Base-by-base conservation (phyloP, 2,888 invertebrate species). In the Mythimna loreyi region DNA sequence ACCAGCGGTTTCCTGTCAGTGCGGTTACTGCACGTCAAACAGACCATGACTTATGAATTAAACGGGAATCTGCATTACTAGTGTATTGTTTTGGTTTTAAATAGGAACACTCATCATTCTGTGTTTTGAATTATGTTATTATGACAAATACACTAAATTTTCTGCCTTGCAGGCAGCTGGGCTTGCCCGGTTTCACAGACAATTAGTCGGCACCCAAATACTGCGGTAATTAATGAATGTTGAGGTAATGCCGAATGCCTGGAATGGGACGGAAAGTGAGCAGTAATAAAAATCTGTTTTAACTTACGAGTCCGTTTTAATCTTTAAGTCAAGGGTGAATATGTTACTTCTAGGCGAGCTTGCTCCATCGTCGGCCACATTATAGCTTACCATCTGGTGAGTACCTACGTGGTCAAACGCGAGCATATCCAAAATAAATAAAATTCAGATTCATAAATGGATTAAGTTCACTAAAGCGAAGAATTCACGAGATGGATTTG, bases 1-100 rank as follows among this genome's bases (percentile, higher is more conserved):
- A 2, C 47, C 40, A 47, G 19, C 21, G 19, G n/a, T 78, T 78
- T 75, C 74, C 75, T 66, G 49, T 21, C 47, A n/a, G 6, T 75
- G 58, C n/a, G 68, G 58, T 13, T 11, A 4, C 0, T 43, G 4
- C 28, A 23, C 67, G 69, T 64, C 53, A 56, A 13, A n/a, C 36
- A 23, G 23, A 19, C 11, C n/a, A 28, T 43, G 56, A 36, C 16
- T 55, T 49, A 25, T 47, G 3, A 53, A 40, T 33, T 5, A 43
- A 47, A 43, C 9, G 16, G 33, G n/a, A 33, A 23, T 5, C 25
- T 16, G 8, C 7, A 2, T 53, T 47, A 16, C 19, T 11, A n/a
- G 19, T 52, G 9, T 25, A 16, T 28, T 63, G 33, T 57, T 52
- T 66, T 28, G 16, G 1, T 40, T 43, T 40, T 28, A 59, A 67